Base-by-base conservation (phyloP, 1,140 invertebrate genomes). In the Archivesica marissinica region DNA sequence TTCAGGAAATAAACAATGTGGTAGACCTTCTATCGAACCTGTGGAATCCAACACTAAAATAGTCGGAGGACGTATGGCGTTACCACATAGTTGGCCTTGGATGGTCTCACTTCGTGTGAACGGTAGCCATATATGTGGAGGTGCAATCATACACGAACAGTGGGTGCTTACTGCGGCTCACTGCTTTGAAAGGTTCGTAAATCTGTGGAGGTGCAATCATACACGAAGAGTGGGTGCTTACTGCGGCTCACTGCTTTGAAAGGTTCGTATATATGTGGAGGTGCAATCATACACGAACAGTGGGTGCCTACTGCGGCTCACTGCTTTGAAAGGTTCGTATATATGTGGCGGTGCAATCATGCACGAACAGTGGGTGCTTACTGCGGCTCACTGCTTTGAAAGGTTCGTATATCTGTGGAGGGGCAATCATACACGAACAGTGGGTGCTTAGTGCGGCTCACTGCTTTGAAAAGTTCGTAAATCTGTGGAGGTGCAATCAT, bases 161-260 rank as follows among this genome's bases (percentile, higher is more conserved):
- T 94, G 94, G 93, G 83, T 94, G 7, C 35, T 95, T 15, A 94
- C 94, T 0, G 94, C 94, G 0, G 93, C 93, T 11, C 94, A 95
- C 79, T 95, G 94, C 77, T 92, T 93, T 70, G 89, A 93, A 33
- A 68, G 64, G 91, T 92, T 70, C 66, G 59, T 59, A 28, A 2
- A 52, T n/a, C n/a, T 95, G 94, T 88, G 94, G 94, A 2, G 94
- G 91, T 33, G 90, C 88, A 0, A 82, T 95, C 0, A 92, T 95
- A 17, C 85, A 90, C 50, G 81, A 84, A 2, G 74, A 90, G 44
- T 94, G 94, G 93, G 83, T 94, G 7, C 35, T 95, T 15, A 94
- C 94, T 0, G 94, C 94, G 0, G 93, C 93, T 11, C 94, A 95
- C 79, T 95, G 94, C 77, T 92, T 93, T 70, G 89, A 93, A 33